These are phyloP conservation scores for Macaria notata DNA, from an alignment of 2,888 invertebrate species.

Conservation along the genomic window DNA sequence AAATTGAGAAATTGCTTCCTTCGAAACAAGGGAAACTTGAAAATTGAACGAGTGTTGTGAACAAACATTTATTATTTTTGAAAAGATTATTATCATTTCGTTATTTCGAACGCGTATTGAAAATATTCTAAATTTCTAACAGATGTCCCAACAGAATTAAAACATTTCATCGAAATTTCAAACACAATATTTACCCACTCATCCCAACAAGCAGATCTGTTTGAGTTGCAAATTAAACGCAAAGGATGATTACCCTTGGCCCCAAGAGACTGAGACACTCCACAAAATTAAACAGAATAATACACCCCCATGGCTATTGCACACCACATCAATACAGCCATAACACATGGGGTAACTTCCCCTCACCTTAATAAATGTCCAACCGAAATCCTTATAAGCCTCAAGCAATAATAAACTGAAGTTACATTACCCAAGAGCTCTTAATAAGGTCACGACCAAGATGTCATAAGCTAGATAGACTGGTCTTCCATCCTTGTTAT, in stretches of 20 bases:
- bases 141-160: too few relatives aligned
- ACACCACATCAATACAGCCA: constrained; percentile 15
- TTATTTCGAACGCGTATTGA: too few relatives aligned
- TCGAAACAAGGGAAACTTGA: too few relatives aligned
- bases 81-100: too few relatives aligned
- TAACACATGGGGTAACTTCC: constrained; percentile 19
- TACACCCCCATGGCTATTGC: not conserved
- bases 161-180: too few relatives aligned
- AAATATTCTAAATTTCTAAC: too few relatives aligned
- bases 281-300: constrained; percentile 6
- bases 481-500: too few relatives aligned
- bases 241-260: not conserved
- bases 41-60: too few relatives aligned
- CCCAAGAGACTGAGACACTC: not conserved
- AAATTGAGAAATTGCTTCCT: too few relatives aligned
- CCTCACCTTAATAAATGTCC: constrained; percentile 37
- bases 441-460: constrained; percentile 33
- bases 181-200: too few relatives aligned
- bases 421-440: constrained; percentile 35
- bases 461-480: constrained; percentile 10
- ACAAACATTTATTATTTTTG: too few relatives aligned
- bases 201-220: too few relatives aligned
- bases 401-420: constrained; percentile 40
- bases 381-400: constrained; percentile 37
- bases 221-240: not conserved